Base-by-base conservation (phyloP, 2,113 vertebrate genomes). In the Tonatia bakeri region DNA sequence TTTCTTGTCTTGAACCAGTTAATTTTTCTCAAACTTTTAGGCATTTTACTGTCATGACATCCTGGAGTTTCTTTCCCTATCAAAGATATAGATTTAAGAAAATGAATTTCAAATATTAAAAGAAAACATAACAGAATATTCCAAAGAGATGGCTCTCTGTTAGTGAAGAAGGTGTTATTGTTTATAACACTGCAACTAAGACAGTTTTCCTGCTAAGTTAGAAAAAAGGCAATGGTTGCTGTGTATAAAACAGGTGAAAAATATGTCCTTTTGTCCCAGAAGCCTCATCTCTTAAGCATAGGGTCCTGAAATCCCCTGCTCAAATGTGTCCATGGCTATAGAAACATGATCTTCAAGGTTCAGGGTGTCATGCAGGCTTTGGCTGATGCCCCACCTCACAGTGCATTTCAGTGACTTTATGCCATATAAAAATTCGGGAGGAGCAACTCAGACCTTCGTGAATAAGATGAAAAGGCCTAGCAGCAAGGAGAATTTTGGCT, bases 401-500 rank as follows among this genome's bases (percentile, higher is more conserved):
- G 12, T 81, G 24, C 40, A 17, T 85, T 91, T 90, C 65, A 38
- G 10, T 47, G 73, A 54, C 80, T 85, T 54, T 79, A 2, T 24
- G 50, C 31, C 45, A 54, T 7, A 31, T 40, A 56, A 36, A 65
- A 15, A 80, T 82, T 88, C 79, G 38, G 77, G 86, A 87, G 52
- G 47, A 59, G 26, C 28, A 43, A 69, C 73, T 70, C 11, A 0
- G 40, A 92, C 88, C 82, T 97, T 69, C 91, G 82, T 96, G 88
- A 87, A 75, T 16, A 90, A 89, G 69, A 80, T 76, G 95, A 93
- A 97, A 95, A 94, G 61, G 19, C 38, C 15, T 9, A 64, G 40
- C 87, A 96, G 81, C 83, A 77, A 85, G 93, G 70, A 91, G 89
- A 93, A 94, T 79, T 91, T 40, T 77, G 95, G 75, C 72, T 94